Percentiles rank a stretch among this genome's conserved stretches.
phyloP scores from a whole-genome alignment of 2,113 vertebrate genomes.

The Aspiorhynchus laticeps region DNA sequence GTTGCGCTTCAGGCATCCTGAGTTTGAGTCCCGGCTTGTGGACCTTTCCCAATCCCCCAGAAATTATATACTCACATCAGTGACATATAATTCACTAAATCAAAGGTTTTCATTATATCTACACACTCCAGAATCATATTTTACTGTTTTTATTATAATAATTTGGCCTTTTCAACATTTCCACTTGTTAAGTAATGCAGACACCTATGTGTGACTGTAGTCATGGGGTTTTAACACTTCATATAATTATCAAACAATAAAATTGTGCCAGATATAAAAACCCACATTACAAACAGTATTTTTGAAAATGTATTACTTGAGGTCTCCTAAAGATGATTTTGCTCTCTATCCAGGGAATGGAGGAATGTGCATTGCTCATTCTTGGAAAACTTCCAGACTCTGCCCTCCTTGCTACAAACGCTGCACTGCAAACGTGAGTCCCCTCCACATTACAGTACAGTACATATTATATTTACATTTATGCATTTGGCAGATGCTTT shows the following conservation, averaged over 20 bases:
- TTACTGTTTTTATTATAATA: neutral
- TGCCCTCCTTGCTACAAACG: constrained; percentile 87
- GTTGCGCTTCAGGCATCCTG: too few species aligned
- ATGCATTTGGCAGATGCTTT: neutral
- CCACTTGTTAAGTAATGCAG: neutral
- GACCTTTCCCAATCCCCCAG: too few species aligned
- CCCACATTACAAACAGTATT: neutral
- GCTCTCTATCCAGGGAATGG: constrained; percentile 82
- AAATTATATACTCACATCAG: neutral
- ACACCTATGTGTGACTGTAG: neutral
- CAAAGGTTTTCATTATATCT: neutral
- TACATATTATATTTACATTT: neutral
- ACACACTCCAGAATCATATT: neutral
- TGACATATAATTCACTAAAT: neutral
- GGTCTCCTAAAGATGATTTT: neutral
- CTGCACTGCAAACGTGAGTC: constrained; percentile 95
- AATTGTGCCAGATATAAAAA: neutral
- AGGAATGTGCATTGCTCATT: constrained; percentile 94
- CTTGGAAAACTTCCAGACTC: constrained; percentile 90
- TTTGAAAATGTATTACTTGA: neutral
- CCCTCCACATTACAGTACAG: neutral
- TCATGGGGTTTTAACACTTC: neutral
- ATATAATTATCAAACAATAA: neutral
- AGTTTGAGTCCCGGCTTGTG: too few species aligned
- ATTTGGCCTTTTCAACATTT: neutral